phyloP scores from a whole-genome alignment of 2,113 vertebrate species.

The Fregetta grallaria region DNA sequence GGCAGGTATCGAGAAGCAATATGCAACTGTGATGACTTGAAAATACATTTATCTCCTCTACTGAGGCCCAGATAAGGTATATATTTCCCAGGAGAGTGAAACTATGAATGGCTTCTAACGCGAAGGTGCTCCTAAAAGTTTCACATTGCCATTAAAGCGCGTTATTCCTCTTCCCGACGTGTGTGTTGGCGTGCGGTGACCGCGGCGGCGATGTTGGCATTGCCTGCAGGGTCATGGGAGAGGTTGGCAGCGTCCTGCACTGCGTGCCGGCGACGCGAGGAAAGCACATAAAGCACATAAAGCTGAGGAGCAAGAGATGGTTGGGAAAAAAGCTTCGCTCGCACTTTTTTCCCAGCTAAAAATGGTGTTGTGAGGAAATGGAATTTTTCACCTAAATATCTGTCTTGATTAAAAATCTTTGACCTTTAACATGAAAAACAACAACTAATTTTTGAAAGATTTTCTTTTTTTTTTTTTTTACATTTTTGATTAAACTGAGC shows the following conservation, averaged over 20 bases:
- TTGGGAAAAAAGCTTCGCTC: background rate
- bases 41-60: background rate
- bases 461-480: background rate
- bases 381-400: constrained; percentile 11
- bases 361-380: background rate
- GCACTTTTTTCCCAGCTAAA: background rate
- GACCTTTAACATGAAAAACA: constrained; percentile 26
- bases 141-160: accelerated
- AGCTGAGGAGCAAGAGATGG: background rate
- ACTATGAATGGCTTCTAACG: background rate
- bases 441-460: background rate
- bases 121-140: background rate
- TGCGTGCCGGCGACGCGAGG: accelerated
- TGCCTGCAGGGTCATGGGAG: background rate
- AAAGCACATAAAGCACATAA: background rate
- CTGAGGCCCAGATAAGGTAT: background rate
- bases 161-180: accelerated
- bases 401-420: constrained; percentile 14
- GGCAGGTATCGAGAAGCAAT: background rate
- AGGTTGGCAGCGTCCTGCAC: background rate
- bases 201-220: accelerated
- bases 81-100: constrained; percentile 44
- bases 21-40: background rate
- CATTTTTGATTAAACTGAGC: background rate
- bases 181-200: accelerated